Base-by-base conservation (phyloP, 2,888 invertebrate species). In the Himalopsyche kuldschensis region DNA sequence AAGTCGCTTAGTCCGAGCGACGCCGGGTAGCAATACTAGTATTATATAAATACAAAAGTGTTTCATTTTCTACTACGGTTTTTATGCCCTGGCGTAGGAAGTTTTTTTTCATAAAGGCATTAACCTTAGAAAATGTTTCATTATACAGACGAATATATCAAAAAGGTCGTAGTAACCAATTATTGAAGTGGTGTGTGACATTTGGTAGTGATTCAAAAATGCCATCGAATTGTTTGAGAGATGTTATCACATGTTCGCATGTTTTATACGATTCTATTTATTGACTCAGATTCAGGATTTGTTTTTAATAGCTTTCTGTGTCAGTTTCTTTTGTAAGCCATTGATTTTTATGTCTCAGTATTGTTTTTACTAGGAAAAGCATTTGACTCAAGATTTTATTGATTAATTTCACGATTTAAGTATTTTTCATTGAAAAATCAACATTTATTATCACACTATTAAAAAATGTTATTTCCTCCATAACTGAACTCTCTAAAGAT, bases 81-180 rank as follows among this genome's bases (percentile, higher is more conserved):
- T 76, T 32, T 76, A 24, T 55, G 77, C 77, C 41, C 32, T 47
- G 79, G 46, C 75, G 47, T 82, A 82, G 75, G 81, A 80, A 85
- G 78, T 35, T 80, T 83, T 84, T n/a, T 83, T 83, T 55, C 24
- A 27, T 24, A 55, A 63, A 79, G 84, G 79, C 79, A 84, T 84
- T 84, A 84, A 84, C 82, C 82, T 82, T 84, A 75, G n/a, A 76
- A 24, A 69, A 63, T 75, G 31, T 41, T 46, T 41, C 31, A 78
- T 79, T 31, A 46, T 78, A 27, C 27, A 30, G 17, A 75, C 32
- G 31, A 32, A 76, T 78, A 46, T 47, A 78, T 27, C 30, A 77
- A 82, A 81, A 82, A 82, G 69, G 82, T 82, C 79, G 47, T 15
- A 75, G 75, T 24, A 41, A 69, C 76, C 35, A 35, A 35, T 41